Conservation (phyloP, 2,113 vertebrate species). For the Tachuris rubrigastra region DNA sequence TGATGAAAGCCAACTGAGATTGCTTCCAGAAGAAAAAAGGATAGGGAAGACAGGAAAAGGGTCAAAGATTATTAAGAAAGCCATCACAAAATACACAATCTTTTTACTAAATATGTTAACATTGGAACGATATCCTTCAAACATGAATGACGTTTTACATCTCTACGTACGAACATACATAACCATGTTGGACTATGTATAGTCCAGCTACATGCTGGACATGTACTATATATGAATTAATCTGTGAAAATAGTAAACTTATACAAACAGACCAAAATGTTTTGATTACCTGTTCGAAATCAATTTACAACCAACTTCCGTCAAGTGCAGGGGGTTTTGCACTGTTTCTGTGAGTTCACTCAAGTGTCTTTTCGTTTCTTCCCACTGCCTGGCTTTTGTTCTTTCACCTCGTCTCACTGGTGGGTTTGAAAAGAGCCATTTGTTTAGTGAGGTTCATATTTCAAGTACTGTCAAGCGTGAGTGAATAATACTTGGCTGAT, state of each 20-base stretch:
- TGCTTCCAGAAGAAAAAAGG: background rate
- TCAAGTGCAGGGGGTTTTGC: background rate
- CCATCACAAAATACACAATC: background rate
- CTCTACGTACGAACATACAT: fast-evolving
- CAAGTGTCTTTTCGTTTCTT: background rate
- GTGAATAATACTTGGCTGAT: background rate
- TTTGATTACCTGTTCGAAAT: background rate
- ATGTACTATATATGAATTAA: background rate
- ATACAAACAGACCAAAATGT: background rate
- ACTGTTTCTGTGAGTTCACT: background rate
- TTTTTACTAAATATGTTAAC: background rate
- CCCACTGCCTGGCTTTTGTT: background rate
- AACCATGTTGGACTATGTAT: background rate
- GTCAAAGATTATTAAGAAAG: background rate
- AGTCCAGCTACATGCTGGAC: background rate
- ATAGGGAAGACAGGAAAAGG: background rate
- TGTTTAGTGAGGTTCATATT: background rate
- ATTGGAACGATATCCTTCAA: background rate
- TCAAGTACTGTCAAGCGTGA: background rate
- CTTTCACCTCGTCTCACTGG: background rate
- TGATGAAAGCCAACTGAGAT: background rate
- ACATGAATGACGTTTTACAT: fast-evolving
- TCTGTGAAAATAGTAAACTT: background rate
- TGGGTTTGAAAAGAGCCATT: background rate
- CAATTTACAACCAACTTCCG: background rate